These are phyloP conservation scores for Atopsyche davidsoni DNA, from an alignment of 1,140 invertebrate species.

Conservation along the genomic window DNA sequence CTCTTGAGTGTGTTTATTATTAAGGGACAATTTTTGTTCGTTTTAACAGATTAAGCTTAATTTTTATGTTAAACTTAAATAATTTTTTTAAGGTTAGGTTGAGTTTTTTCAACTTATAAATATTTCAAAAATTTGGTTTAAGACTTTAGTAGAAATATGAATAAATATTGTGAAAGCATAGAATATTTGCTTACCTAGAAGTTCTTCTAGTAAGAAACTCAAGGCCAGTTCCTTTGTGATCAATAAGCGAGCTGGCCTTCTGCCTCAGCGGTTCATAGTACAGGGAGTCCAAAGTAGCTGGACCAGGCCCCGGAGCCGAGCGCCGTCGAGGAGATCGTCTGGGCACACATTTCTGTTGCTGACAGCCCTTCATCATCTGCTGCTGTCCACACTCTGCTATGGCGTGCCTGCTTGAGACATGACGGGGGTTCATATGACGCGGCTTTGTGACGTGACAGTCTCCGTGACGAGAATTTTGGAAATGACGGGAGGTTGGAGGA, in stretches of 20 bases:
- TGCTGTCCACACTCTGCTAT: not conserved
- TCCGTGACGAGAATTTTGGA: conserved; percentile 29
- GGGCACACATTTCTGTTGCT: conserved; percentile 6
- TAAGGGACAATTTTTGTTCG: too few species aligned
- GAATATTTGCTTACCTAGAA: conserved; percentile 19
- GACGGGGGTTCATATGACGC: not conserved
- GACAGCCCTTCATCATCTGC: not conserved
- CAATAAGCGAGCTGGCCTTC: conserved; percentile 25
- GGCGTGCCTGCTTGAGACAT: conserved; percentile 5
- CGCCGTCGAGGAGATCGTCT: conserved; percentile 16
- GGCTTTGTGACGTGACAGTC: conserved; percentile 8
- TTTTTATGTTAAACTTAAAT: too few species aligned
- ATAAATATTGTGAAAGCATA: not conserved
- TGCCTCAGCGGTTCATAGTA: conserved; percentile 26
- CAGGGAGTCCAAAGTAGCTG: conserved; percentile 26
- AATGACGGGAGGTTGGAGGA: conserved; percentile 31
- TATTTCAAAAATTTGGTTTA: too few species aligned
- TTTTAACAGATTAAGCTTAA: too few species aligned
- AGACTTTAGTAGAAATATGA: too few species aligned
- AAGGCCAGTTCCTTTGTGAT: conserved; percentile 20
- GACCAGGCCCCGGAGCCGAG: conserved; percentile 20
- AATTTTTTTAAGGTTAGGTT: too few species aligned
- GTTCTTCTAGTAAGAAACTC: conserved; percentile 24
- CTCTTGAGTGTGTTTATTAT: not conserved
- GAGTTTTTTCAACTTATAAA: too few species aligned